These are phyloP conservation scores for Thymelicus sylvestris DNA, from an alignment of 2,888 invertebrate species.

Conservation along the genomic window DNA sequence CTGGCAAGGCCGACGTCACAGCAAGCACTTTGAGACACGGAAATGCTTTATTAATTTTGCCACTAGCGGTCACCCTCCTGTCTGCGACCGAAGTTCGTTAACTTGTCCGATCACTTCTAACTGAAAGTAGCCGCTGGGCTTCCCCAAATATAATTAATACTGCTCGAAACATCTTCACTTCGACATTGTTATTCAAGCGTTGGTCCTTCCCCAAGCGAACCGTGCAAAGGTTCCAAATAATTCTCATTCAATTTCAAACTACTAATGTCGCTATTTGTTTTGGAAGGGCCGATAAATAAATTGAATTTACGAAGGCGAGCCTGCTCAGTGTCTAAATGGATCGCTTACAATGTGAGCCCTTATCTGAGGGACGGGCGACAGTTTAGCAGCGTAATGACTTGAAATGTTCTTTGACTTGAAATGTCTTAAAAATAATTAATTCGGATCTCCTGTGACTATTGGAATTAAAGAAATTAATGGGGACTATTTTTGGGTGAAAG, in stretches of 20 bases:
- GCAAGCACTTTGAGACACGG: no score
- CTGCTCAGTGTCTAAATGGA: slow-evolving; percentile 22
- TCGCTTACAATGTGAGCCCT: slow-evolving; percentile 13
- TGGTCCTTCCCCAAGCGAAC: not conserved
- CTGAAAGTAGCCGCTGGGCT: no score
- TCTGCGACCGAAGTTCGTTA: no score
- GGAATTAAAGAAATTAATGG: no score
- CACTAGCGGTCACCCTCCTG: no score
- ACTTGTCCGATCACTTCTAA: no score
- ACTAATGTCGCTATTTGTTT: slow-evolving; percentile 30
- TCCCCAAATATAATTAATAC: no score
- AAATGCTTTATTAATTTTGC: no score
- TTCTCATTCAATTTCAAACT: slow-evolving; percentile 23
- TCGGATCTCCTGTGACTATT: not conserved
- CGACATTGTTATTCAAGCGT: no score
- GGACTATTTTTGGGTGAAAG: no score
- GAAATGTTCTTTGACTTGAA: not conserved
- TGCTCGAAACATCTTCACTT: no score
- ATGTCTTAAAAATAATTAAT: slow-evolving; percentile 3
- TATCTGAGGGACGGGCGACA: slow-evolving; percentile 9
- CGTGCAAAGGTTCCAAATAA: not conserved
- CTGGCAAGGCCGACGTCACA: no score
- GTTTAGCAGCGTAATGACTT: slow-evolving; percentile 10
- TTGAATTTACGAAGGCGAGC: slow-evolving; percentile 14
- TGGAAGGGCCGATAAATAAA: slow-evolving; percentile 16